Conservation (phyloP, 1,140 invertebrate genomes). For the Papilio machaon region DNA sequence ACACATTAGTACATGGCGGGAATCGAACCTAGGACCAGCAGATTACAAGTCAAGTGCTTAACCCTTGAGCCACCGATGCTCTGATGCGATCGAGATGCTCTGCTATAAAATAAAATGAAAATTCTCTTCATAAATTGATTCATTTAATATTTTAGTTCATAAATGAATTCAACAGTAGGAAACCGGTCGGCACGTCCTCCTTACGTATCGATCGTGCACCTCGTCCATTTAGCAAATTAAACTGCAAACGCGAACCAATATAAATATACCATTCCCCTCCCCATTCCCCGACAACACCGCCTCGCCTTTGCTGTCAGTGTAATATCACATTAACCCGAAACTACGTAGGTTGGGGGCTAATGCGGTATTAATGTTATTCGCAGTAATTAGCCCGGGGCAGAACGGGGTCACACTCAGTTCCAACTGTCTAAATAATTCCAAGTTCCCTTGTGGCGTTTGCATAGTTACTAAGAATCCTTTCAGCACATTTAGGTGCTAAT, state of each 20-base stretch:
- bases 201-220: conserved; percentile 17
- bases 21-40: no score
- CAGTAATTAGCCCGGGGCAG: conserved; percentile 64
- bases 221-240: conserved; percentile 39
- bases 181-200: conserved; percentile 22
- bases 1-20: no score
- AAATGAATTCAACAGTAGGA: conserved; percentile 6
- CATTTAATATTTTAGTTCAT: conserved; percentile 31
- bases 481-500: conserved; percentile 22
- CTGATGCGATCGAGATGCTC: not conserved
- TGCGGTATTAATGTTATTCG: conserved; percentile 73
- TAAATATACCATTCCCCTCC: conserved; percentile 42
- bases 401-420: conserved; percentile 68
- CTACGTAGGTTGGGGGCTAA: conserved; percentile 60
- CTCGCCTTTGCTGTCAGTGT: conserved; percentile 38
- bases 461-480: conserved; percentile 48
- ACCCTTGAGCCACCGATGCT: no score
- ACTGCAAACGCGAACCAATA: conserved; percentile 40
- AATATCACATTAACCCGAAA: conserved; percentile 54
- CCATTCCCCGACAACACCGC: conserved; percentile 22
- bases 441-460: conserved; percentile 48
- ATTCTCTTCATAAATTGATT: not conserved
- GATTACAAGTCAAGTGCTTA: no score
- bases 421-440: conserved; percentile 73
- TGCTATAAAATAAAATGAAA: not conserved